Percentiles rank a stretch among this genome's conserved stretches.
Evolutionary conservation across 2,888 invertebrate genomes (phyloP).

Genomic region (Tetheella fluctuosa): DNA sequence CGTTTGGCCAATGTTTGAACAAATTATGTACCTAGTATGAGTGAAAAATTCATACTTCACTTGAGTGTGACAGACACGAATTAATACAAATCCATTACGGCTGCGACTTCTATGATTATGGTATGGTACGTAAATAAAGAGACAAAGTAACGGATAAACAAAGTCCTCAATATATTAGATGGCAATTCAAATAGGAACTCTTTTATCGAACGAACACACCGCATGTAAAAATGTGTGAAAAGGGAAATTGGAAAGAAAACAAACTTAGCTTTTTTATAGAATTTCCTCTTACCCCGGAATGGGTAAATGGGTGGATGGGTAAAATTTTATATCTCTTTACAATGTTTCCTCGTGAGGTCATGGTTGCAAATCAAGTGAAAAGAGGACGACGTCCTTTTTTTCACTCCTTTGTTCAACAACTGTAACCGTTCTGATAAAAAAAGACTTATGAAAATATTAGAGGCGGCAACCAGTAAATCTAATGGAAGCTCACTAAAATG

Average conservation of each 20-base stretch:
- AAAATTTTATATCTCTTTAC: conserved; percentile 39
- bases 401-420: conserved; percentile 59
- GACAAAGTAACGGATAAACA: too few relatives aligned
- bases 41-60: background rate
- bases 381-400: conserved; percentile 43
- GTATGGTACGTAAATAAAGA: too few relatives aligned
- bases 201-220: conserved; percentile 5
- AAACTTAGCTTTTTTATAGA: conserved; percentile 13
- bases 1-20: conserved; percentile 7
- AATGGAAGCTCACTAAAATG: too few relatives aligned
- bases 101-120: too few relatives aligned
- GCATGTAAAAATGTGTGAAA: conserved; percentile 11
- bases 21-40: background rate
- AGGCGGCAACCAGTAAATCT: conserved; percentile 17
- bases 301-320: conserved; percentile 8
- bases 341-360: conserved; percentile 42
- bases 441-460: conserved; percentile 29
- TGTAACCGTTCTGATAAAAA: conserved; percentile 46
- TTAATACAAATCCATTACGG: too few relatives aligned
- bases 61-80: background rate
- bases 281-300: conserved; percentile 11
- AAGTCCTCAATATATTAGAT: background rate
- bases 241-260: conserved; percentile 13
- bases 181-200: background rate
- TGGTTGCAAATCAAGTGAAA: conserved; percentile 49